Conservation (phyloP, 2,888 invertebrate genomes). For the Acleris laterana region DNA sequence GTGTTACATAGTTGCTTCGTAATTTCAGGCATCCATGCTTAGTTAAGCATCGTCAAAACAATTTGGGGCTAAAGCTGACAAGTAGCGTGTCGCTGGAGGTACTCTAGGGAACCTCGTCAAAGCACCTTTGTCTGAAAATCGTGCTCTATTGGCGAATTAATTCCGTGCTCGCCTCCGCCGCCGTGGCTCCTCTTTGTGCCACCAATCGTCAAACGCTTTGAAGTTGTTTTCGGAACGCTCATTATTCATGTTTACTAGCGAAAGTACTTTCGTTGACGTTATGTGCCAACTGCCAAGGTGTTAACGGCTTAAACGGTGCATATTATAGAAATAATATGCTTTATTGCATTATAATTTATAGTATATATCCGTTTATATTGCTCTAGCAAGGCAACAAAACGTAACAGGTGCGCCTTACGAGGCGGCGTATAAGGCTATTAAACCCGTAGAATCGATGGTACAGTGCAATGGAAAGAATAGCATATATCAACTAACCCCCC, state of each 20-base stretch:
- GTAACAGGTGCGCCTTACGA: conserved; percentile 53
- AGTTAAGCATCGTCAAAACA: conserved; percentile 46
- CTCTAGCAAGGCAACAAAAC: conserved; percentile 38
- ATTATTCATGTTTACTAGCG: conserved; percentile 45
- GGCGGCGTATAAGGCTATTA: conserved; percentile 60
- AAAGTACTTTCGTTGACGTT: conserved; percentile 37
- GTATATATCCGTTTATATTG: conserved; percentile 25
- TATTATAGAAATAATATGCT: conserved; percentile 12
- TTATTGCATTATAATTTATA: conserved; percentile 2
- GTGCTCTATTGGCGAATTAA: conserved; percentile 69
- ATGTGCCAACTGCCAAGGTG: conserved; percentile 13
- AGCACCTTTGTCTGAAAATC: conserved; percentile 64
- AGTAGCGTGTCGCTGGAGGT: conserved; percentile 45
- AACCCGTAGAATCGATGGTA: conserved; percentile 56
- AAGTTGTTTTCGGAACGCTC: conserved; percentile 53
- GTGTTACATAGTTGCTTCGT: conserved; percentile 17
- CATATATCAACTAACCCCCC: conserved; percentile 35
- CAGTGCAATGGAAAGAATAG: conserved; percentile 47
- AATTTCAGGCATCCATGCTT: conserved; percentile 39
- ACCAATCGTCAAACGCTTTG: conserved; percentile 56
- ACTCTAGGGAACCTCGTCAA: conserved; percentile 56
- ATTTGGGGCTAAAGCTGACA: conserved; percentile 47
- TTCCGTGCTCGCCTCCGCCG: conserved; percentile 53
- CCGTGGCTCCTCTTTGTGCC: conserved; percentile 57
- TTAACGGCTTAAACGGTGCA: conserved; percentile 19